Evolutionary conservation across 2,797 vertebrate genomes (phyloP), one percentile per base, ranked within the genome.

Genomic region (Cyclopterus lumpus): DNA sequence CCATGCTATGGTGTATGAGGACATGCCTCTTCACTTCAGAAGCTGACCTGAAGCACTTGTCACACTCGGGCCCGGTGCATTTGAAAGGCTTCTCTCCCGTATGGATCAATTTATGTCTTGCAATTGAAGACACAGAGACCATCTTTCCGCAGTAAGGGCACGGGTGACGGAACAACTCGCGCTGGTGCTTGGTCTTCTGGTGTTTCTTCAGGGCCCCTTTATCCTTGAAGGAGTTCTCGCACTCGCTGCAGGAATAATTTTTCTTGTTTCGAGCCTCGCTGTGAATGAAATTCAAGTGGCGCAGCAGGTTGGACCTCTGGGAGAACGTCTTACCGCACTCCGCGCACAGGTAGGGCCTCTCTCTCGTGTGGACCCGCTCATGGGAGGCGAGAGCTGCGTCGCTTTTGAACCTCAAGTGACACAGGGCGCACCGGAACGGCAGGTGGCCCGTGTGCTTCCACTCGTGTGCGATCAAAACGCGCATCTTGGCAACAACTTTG

Each of bases 251-350:
- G 0, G 76, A 46, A 7, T 86, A 34, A 22, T 26, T 85, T 67
- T 79, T 90, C 66, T 81, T 69, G 1, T 84, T 63, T 9, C 75
- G 63, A 1, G 60, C 61, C 53, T 88, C 82, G 0, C 89, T 16
- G 48, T 92, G 91, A 57, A 89, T 15, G n/a, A 89, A 71, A 2
- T 75, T 78, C 6, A 86, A 12, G 71, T 93, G 92, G 1, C 89
- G 85, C 38, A 82, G 1, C 28, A 92, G 67, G 71, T 89, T 91
- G 69, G 80, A 81, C 8, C 57, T 86, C 1, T 80, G 80, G 64
- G 84, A 55, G 54, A 93, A 92, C 0, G 89, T 83, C 68, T 86
- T 93, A 14, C 92, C 92, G 0, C 92, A 93, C 10, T 88, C 86
- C 0, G 87, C 46, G 1, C 92, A 93, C 55, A 93, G 79, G 75